Conservation (phyloP, 2,888 invertebrate species). For the Lasioglossum vierecki region DNA sequence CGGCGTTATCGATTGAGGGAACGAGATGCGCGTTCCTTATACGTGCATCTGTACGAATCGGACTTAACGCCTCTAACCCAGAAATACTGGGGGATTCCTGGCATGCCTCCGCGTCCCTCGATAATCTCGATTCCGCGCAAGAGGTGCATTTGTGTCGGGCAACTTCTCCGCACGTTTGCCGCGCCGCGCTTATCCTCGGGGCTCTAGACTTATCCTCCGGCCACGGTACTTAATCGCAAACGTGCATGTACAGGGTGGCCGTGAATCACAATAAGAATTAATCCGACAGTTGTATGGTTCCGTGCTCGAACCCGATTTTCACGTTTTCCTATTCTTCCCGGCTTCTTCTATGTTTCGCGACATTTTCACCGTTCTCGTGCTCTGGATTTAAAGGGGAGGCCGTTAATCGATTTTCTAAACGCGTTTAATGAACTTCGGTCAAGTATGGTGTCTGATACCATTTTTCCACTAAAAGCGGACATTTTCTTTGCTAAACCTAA, state of each 20-base stretch:
- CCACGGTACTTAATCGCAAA: constrained; percentile 21
- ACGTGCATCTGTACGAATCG: constrained; percentile 47
- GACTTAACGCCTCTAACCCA: constrained; percentile 69
- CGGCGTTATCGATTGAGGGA: constrained; percentile 47
- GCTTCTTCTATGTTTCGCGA: neutral
- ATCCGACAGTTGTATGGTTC: constrained; percentile 7
- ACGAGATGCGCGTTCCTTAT: constrained; percentile 27
- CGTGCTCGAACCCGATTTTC: constrained; percentile 1
- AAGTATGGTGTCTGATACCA: neutral
- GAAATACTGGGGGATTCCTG: constrained; percentile 67
- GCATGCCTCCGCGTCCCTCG: constrained; percentile 62
- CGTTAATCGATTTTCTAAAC: neutral
- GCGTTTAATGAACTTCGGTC: neutral
- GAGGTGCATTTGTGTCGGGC: constrained; percentile 36
- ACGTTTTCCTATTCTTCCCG: constrained; percentile 11
- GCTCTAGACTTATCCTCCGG: constrained; percentile 18
- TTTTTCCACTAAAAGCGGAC: no score
- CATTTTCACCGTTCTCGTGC: neutral
- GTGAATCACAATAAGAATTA: constrained; percentile 14
- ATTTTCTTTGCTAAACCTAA: no score
- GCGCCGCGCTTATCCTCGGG: constrained; percentile 24
- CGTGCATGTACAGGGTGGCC: constrained; percentile 21
- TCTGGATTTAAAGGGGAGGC: neutral
- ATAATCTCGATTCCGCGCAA: constrained; percentile 66
- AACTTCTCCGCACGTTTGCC: constrained; percentile 24